Evolutionary conservation across 1,140 invertebrate species (phyloP).

Genomic region (Augochlora pura): DNA sequence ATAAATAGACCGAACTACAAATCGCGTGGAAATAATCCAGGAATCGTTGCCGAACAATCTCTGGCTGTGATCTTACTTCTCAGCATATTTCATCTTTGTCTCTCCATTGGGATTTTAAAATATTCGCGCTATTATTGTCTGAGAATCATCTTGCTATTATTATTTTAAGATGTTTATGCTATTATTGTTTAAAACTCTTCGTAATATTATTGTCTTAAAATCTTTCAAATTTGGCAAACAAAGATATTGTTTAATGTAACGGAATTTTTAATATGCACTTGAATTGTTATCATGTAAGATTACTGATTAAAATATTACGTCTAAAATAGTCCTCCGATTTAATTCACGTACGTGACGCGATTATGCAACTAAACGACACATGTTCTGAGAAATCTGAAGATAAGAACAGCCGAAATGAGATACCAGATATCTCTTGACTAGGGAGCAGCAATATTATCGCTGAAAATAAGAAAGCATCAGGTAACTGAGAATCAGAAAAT

Average conservation of each 20-base stretch:
- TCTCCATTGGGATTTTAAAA: no score
- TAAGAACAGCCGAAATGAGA: slow-evolving; percentile 16
- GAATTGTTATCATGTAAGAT: neutral
- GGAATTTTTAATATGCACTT: neutral
- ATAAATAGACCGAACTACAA: neutral
- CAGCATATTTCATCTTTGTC: no score
- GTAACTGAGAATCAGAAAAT: neutral
- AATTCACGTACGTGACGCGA: neutral
- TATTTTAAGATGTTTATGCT: no score
- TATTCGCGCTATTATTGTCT: neutral
- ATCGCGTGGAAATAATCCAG: neutral
- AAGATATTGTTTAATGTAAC: neutral
- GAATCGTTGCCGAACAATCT: neutral
- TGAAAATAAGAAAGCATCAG: neutral
- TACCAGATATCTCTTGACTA: slow-evolving; percentile 49
- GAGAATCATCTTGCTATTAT: no score
- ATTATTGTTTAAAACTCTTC: no score
- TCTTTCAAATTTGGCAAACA: neutral
- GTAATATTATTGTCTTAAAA: no score
- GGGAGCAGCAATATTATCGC: neutral
- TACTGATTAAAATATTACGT: neutral
- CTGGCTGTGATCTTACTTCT: no score
- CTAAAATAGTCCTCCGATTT: neutral
- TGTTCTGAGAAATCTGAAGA: slow-evolving; percentile 19
- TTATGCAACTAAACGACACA: neutral